Conservation (phyloP, 2,797 vertebrate genomes). For the Typhlichthys subterraneus region DNA sequence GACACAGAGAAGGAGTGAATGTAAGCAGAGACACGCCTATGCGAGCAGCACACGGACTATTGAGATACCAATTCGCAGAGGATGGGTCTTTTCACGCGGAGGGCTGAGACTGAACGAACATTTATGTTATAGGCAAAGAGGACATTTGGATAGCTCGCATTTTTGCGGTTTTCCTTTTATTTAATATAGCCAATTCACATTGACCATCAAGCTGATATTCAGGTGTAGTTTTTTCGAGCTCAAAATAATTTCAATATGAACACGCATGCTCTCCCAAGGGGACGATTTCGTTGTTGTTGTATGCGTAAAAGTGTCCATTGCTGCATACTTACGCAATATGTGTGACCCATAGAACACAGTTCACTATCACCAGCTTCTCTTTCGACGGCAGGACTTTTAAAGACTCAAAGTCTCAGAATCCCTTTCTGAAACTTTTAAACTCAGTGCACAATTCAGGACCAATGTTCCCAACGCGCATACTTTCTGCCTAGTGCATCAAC, state of each 20-base stretch:
- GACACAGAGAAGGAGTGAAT: constrained; percentile 71
- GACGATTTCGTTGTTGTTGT: constrained; percentile 65
- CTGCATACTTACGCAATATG: constrained; percentile 86
- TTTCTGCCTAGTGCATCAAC: constrained; percentile 78
- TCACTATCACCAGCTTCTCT: constrained; percentile 98
- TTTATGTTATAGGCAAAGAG: constrained; percentile 42
- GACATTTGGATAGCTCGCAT: constrained; percentile 53
- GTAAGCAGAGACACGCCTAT: constrained; percentile 56
- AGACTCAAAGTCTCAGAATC: constrained; percentile 81
- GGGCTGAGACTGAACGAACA: constrained; percentile 58
- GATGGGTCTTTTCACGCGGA: constrained; percentile 56
- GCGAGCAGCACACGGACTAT: constrained; percentile 67
- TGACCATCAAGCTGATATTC: constrained; percentile 71
- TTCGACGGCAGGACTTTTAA: constrained; percentile 93
- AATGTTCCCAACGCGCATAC: constrained; percentile 87
- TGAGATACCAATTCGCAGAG: constrained; percentile 60
- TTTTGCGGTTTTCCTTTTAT: constrained; percentile 36
- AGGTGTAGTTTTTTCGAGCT: constrained; percentile 63
- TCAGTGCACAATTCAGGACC: constrained; percentile 95
- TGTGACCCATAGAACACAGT: constrained; percentile 79
- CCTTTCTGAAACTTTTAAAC: constrained; percentile 88
- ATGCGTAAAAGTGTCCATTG: constrained; percentile 78
- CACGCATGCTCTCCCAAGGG: constrained; percentile 63
- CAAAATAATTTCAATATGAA: constrained; percentile 54
- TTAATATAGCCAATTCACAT: constrained; percentile 56